Evolutionary conservation across 1,140 invertebrate species (phyloP).

Genomic region (Luehdorfia chinensis): DNA sequence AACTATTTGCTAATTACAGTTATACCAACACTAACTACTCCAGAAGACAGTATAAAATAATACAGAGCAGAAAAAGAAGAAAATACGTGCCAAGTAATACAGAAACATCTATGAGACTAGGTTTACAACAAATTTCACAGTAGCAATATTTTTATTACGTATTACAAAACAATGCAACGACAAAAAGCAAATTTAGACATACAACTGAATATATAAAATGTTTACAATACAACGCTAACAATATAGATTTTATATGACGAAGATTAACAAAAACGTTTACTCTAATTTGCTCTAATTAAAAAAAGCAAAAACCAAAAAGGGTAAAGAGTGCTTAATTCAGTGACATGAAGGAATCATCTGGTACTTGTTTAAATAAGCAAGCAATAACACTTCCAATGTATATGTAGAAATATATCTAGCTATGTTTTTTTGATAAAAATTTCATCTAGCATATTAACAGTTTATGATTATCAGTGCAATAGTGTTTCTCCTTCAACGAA

Average conservation of each 20-base stretch:
- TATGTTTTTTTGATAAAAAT: too few species aligned
- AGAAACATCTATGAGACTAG: conserved; percentile 1
- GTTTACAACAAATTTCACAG: conserved; percentile 4
- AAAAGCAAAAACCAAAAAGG: conserved; percentile 59
- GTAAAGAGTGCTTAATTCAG: conserved; percentile 65
- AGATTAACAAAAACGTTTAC: neutral
- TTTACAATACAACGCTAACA: neutral
- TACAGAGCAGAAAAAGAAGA: conserved; percentile 7
- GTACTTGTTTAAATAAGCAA: conserved; percentile 30
- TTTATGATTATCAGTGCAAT: conserved; percentile 28
- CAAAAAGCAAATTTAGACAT: conserved; percentile 6
- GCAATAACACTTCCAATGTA: conserved; percentile 19
- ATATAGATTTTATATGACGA: neutral
- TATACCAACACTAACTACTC: conserved; percentile 6
- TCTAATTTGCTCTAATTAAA: conserved; percentile 22
- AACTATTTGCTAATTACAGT: neutral
- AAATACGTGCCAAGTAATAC: conserved; percentile 5
- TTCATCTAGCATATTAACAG: conserved; percentile 3
- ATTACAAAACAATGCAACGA: neutral
- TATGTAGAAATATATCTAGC: conserved; percentile 10
- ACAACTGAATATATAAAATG: too few species aligned
- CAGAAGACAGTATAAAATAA: neutral
- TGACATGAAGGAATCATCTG: conserved; percentile 58
- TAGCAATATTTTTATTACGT: too few species aligned
- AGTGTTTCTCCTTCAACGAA: conserved; percentile 53